Conservation (phyloP, 2,888 invertebrate species). For the Drosophila paucipuncta region DNA sequence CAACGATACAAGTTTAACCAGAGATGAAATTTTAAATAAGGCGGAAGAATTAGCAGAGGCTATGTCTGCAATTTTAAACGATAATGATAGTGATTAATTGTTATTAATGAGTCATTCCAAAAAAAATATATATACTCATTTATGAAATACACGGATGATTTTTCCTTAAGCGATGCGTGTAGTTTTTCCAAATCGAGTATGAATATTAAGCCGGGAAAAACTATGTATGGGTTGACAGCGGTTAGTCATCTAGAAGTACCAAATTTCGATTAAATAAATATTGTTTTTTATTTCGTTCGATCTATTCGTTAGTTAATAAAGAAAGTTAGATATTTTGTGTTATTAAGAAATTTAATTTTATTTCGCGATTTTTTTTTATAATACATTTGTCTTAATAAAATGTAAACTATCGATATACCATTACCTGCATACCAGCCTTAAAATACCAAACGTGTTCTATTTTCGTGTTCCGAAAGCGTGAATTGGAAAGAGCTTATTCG, state of each 20-base stretch:
- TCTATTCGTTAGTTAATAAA: background rate
- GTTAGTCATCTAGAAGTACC: background rate
- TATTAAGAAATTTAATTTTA: background rate
- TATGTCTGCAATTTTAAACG: slow-evolving; percentile 68
- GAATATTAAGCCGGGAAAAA: background rate
- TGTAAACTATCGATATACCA: background rate
- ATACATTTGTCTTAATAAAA: background rate
- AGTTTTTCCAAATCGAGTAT: too few species aligned
- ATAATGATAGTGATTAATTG: slow-evolving; percentile 64
- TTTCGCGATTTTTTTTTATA: background rate
- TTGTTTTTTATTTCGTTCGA: background rate
- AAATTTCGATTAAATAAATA: background rate
- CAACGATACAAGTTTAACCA: slow-evolving; percentile 48
- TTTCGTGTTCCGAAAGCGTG: slow-evolving; percentile 24
- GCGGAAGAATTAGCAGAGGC: slow-evolving; percentile 63
- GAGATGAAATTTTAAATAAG: slow-evolving; percentile 66
- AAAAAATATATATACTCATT: background rate
- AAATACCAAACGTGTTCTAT: slow-evolving; percentile 19
- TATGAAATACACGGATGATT: slow-evolving; percentile 2
- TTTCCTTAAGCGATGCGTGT: background rate
- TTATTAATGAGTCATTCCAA: slow-evolving; percentile 18
- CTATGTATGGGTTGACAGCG: background rate
- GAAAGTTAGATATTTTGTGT: background rate
- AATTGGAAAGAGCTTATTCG: slow-evolving; percentile 39
- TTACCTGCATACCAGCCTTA: slow-evolving; percentile 14